Base-by-base conservation (phyloP, 2,888 invertebrate genomes). In the Limnephilus auricula region DNA sequence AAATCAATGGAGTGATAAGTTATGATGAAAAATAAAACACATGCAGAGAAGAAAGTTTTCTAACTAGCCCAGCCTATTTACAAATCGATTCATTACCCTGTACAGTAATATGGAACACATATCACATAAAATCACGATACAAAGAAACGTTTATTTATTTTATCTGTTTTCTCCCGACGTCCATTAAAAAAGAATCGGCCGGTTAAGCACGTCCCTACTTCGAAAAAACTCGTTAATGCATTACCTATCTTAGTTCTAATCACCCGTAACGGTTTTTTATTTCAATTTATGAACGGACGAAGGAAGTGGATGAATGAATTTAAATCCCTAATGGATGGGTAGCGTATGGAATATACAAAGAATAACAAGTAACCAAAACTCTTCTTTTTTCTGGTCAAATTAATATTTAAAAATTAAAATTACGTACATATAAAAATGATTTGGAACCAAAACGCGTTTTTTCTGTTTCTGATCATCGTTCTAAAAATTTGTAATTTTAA, bases 221-320 rank as follows among this genome's bases (percentile, higher is more conserved):
- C 30, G 37, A 40, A 84, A 40, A 37, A 37, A 40, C n/a, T 85
- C 85, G 40, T 40, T 40, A 40, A 40, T 40, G n/a, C 85, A 40
- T 10, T 40, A 65, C 65, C 84, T 84, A 50, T 78, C 65, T n/a
- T 18, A 87, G 32, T 65, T 45, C 50, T 50, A 87, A 87, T 87
- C 87, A 50, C 65, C 87, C 65, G 87, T 45, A 65, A 87, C 87
- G 50, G 31, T 31, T 87, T 18, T 87, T 65, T 65, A 25, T 30
- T 78, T 45, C 50, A 50, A 87, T 87, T 65, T 65, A 31, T 65
- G 87, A 65, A 87, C 65, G 65, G 65, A 65, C 87, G 87, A 25
- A 31, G 30, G 65, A 85, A 37, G 40, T 25, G 40, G n/a, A 65
- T 40, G 34, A 40, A 87, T 65, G 87, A 18, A 87, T 65, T 25